Base-by-base conservation (phyloP, 1,140 invertebrate genomes). In the Cydia amplana region DNA sequence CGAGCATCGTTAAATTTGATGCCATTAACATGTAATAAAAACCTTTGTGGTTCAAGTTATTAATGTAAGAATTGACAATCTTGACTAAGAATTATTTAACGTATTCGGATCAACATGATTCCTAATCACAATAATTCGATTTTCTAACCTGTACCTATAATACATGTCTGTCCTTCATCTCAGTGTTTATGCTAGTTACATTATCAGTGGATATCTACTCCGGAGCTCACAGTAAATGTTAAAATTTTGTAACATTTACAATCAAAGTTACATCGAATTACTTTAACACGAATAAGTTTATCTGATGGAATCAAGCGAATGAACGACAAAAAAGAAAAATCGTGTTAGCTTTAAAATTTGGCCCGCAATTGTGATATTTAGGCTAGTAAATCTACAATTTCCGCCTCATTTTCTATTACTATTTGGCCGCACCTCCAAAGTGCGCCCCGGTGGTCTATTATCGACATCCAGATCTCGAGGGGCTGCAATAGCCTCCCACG, bases 1-100 rank as follows among this genome's bases (percentile, higher is more conserved):
- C 14, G 65, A 55, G 67, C 32, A 76, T 81, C 76, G 78, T 82
- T 80, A 78, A 74, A 76, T 79, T 55, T n/a, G 79, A 81, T 77
- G 77, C 78, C 79, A 83, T 79, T 73, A 79, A 76, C 75, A 73
- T 28, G 65, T 40, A 7, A 73, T 73, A 76, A 76, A 80, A 78
- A 78, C 80, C 76, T 79, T 74, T 25, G 55, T 78, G 77, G 55
- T 77, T 77, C 74, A 23, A 36, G 14, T 75, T 75, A 75, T 64
- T 73, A 72, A 60, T 23, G 49, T 67, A 49, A 72, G 65, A 75
- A 75, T 77, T 77, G 77, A 78, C 76, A 79, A 55, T 72, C 36
- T 25, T 60, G 28, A 65, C 5, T n/a, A 70, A 70, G n/a, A 70
- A 0, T 40, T 32, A 28, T 4, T 5, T 32, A 36, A 3, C 1